Conservation (phyloP, 1,140 invertebrate genomes). For the Cecropterus lyciades region DNA sequence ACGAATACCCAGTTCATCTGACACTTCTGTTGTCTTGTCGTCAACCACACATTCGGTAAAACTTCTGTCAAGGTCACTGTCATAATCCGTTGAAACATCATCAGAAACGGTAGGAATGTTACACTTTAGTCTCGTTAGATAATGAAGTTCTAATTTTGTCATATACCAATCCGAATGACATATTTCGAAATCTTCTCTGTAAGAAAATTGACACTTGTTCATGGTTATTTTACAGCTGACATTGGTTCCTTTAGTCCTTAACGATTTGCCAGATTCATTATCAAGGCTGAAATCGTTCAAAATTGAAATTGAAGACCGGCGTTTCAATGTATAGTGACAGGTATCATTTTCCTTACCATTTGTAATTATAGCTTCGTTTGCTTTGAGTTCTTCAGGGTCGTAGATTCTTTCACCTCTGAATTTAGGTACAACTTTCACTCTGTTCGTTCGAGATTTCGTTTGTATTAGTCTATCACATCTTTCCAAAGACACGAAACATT, state of each 20-base stretch:
- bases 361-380: no score
- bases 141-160: slow-evolving; percentile 45
- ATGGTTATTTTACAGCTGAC: not conserved
- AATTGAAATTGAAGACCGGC: slow-evolving; percentile 56
- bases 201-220: not conserved
- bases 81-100: slow-evolving; percentile 43
- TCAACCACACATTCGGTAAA: not conserved
- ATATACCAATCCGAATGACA: slow-evolving; percentile 52
- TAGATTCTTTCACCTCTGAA: no score
- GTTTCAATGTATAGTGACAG: slow-evolving; percentile 28
- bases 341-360: not conserved
- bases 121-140: not conserved
- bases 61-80: slow-evolving; percentile 44
- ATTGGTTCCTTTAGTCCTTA: slow-evolving; percentile 8
- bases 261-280: slow-evolving; percentile 2
- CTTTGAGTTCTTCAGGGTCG: no score
- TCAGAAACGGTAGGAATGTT: slow-evolving; percentile 3
- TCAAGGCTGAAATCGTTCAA: slow-evolving; percentile 47
- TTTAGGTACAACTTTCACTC: not conserved
- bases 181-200: not conserved
- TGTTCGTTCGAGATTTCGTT: not conserved
- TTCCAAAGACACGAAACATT: slow-evolving; percentile 57
- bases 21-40: not conserved
- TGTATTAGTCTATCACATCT: slow-evolving; percentile 51
- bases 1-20: not conserved